Evolutionary conservation across 2,797 vertebrate genomes (phyloP).

Genomic region (Sylvilagus floridanus): DNA sequence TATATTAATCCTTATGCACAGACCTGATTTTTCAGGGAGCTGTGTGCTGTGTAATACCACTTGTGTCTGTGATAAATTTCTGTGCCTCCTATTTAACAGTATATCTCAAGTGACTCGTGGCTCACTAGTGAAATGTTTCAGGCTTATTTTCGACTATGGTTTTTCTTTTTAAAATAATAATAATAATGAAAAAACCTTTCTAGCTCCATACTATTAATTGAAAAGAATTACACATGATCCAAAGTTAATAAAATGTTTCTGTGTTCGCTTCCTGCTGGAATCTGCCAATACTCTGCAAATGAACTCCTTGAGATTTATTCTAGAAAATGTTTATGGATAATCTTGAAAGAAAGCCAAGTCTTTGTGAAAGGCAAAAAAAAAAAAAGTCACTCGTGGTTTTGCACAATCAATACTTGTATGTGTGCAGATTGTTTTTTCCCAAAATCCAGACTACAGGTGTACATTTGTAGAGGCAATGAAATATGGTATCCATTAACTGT

Average conservation of each 20-base stretch:
- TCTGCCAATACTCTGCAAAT: not conserved
- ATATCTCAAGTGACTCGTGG: constrained; percentile 76
- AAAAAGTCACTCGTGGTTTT: not conserved
- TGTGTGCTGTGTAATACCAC: constrained; percentile 51
- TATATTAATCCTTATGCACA: constrained; percentile 81
- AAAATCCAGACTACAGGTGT: not conserved
- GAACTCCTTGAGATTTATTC: not conserved
- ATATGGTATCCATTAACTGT: not conserved
- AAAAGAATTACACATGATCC: not conserved
- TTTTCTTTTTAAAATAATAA: constrained; percentile 7
- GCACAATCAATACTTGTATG: not conserved
- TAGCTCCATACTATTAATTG: constrained; percentile 54
- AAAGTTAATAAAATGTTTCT: constrained; percentile 39
- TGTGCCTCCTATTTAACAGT: constrained; percentile 72
- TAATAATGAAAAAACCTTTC: constrained; percentile 19
- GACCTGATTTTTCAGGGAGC: constrained; percentile 80
- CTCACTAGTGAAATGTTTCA: constrained; percentile 75
- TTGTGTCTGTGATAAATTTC: constrained; percentile 78
- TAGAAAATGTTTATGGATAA: not conserved
- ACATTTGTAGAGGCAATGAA: constrained; percentile 26
- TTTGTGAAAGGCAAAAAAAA: not conserved
- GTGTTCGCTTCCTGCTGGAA: not conserved
- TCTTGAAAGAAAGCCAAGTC: constrained; percentile 42
- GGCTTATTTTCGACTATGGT: constrained; percentile 76
- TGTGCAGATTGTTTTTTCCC: not conserved